Evolutionary conservation across 2,113 vertebrate species (phyloP).

Genomic region (Scalopus aquaticus): DNA sequence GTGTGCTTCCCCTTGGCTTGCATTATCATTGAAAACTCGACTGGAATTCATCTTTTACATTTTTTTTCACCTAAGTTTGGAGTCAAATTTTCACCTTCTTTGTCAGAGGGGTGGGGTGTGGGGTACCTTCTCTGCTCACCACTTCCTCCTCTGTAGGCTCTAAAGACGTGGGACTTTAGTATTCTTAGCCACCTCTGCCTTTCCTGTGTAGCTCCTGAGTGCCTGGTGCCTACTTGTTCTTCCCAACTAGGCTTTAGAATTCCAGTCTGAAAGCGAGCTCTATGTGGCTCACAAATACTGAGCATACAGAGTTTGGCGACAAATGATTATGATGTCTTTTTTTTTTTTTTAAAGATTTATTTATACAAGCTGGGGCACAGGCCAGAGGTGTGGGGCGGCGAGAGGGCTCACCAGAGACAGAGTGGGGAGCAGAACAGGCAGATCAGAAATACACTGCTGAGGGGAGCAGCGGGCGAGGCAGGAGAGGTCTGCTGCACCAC

Average conservation of each 20-base stretch:
- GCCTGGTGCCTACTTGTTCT: neutral
- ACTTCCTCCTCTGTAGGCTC: slow-evolving; percentile 56
- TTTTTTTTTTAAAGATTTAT: too few relatives aligned
- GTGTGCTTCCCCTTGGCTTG: neutral
- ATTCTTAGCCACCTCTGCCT: neutral
- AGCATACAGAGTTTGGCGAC: neutral
- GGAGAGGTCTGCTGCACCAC: too few relatives aligned
- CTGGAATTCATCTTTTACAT: neutral
- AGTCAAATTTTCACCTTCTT: slow-evolving; percentile 61
- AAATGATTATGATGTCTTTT: neutral
- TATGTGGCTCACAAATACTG: neutral
- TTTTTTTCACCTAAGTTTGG: neutral
- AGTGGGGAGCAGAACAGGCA: too few relatives aligned
- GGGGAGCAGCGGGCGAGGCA: too few relatives aligned
- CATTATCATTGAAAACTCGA: neutral
- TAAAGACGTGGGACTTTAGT: neutral
- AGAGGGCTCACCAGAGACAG: too few relatives aligned
- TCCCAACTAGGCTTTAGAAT: neutral
- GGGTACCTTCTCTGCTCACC: slow-evolving; percentile 37
- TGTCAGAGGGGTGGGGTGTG: neutral
- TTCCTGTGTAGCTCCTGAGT: neutral
- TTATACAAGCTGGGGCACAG: too few relatives aligned
- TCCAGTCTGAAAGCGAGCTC: neutral
- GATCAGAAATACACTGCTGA: too few relatives aligned
- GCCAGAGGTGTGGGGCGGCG: too few relatives aligned